Evolutionary conservation across 2,113 vertebrate genomes (phyloP).

Genomic region (Ursus arctos): DNA sequence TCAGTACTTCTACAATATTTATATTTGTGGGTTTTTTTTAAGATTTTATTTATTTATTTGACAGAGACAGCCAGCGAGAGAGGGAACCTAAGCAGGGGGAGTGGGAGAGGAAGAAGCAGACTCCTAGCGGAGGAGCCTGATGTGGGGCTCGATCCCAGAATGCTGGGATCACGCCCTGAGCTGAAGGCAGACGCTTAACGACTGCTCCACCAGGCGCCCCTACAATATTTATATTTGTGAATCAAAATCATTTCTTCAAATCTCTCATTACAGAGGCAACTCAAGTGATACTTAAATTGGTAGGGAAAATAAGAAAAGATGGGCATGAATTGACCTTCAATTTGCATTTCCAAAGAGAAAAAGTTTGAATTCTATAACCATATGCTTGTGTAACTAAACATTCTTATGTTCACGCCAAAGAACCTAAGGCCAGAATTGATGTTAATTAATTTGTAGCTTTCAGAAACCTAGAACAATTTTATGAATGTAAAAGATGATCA

Average conservation of each 20-base stretch:
- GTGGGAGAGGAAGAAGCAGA: too few relatives aligned
- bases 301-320: neutral
- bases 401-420: neutral
- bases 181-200: too few relatives aligned
- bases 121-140: too few relatives aligned
- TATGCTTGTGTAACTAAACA: neutral
- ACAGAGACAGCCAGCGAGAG: too few relatives aligned
- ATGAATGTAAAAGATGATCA: neutral
- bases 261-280: neutral
- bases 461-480: neutral
- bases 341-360: slow-evolving; percentile 3
- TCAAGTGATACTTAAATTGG: neutral
- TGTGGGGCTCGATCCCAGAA: too few relatives aligned
- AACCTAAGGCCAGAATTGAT: neutral
- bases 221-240: neutral
- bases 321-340: neutral
- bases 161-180: too few relatives aligned
- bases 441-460: neutral
- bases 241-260: slow-evolving; percentile 15
- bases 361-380: neutral
- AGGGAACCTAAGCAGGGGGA: too few relatives aligned
- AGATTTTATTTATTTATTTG: too few relatives aligned
- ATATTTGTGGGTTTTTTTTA: too few relatives aligned
- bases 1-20: neutral
- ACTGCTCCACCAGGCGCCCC: too few relatives aligned